Evolutionary conservation across 64 coral and sea anemone species (phyloP), one percentile per base, ranked within the genome.

Genomic region (Porites lutea): DNA sequence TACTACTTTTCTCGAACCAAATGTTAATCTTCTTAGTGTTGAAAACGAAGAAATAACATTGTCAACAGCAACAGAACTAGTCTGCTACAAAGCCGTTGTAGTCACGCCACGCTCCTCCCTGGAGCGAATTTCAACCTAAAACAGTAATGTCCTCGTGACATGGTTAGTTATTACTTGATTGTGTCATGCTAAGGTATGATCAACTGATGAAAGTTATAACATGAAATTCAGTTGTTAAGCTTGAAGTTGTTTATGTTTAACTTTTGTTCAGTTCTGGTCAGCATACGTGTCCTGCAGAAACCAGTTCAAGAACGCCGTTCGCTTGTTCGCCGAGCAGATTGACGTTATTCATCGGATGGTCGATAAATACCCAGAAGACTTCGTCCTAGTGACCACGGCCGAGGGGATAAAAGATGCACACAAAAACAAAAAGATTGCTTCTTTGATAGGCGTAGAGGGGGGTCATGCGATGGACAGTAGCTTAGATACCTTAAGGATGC

Each of bases 391-490:
- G 1, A 96, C 90, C 13, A 70, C 79, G 45, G 90, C 86, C 86
- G 86, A 96, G 58, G 90, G 87, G 3, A 96, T 96, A 23, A 18
- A 78, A 48, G 91, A 93, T 53, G 95, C 90, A 2, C 75, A 88
- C 53, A 72, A 89, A 59, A 52, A 59, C 12, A 78, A 78, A 6
- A 96, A 96, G 49, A 93, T 96, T 72, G 95, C 90, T 22, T 93
- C 90, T 3, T 58, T 96, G 86, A 85, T 96, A 52, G 95, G 95
- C 2, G 65, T 96, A 72, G 95, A 96, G 79, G 90, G 95, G 5
- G 95, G 95, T 6, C 95, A 96, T 19, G 37, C 77, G 2, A 96
- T 96, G 21, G 95, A 96, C 74, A 96, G 95, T 53, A 96, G 95
- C 63, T 48, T 96, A 47, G 95, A 96, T 74, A 79, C 86, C 13